Evolutionary conservation across 1,140 invertebrate species (phyloP).

Genomic region (Eumaeus atala): DNA sequence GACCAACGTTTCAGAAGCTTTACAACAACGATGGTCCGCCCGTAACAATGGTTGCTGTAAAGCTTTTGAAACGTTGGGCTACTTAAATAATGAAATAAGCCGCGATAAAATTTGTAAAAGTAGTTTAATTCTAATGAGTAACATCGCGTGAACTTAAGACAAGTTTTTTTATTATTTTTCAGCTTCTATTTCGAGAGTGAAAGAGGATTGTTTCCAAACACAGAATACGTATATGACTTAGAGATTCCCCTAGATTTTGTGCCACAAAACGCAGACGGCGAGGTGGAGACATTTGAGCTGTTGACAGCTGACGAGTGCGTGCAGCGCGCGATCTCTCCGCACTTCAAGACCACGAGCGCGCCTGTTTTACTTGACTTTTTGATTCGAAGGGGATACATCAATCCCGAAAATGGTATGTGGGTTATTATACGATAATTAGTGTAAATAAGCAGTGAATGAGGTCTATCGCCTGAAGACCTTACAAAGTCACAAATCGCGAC

Average conservation of each 20-base stretch:
- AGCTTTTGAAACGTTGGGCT: too few relatives aligned
- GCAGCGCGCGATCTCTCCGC: constrained; percentile 84
- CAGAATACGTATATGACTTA: constrained; percentile 95
- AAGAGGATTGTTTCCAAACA: constrained; percentile 93
- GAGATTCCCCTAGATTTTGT: constrained; percentile 92
- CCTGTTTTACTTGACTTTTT: constrained; percentile 94
- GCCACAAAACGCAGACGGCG: constrained; percentile 93
- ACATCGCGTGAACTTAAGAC: too few relatives aligned
- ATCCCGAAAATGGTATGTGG: constrained; percentile 87
- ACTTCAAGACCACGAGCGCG: constrained; percentile 95
- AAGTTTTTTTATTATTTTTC: constrained; percentile 32
- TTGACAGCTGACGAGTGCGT: constrained; percentile 86
- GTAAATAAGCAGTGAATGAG: too few relatives aligned
- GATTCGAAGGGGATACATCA: constrained; percentile 91
- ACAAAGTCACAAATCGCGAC: too few relatives aligned
- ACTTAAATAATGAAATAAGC: too few relatives aligned
- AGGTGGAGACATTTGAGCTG: constrained; percentile 92
- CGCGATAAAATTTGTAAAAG: too few relatives aligned
- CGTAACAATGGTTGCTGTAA: too few relatives aligned
- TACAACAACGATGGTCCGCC: too few relatives aligned
- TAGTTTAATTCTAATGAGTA: too few relatives aligned
- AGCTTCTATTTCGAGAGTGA: constrained; percentile 95
- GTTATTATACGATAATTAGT: constrained; percentile 13
- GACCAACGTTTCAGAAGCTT: too few relatives aligned
- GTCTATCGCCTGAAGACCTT: too few relatives aligned